Evolutionary conservation across 1,140 invertebrate species (phyloP), one percentile per base, ranked within the genome.

Genomic region (Hyles euphorbiae): DNA sequence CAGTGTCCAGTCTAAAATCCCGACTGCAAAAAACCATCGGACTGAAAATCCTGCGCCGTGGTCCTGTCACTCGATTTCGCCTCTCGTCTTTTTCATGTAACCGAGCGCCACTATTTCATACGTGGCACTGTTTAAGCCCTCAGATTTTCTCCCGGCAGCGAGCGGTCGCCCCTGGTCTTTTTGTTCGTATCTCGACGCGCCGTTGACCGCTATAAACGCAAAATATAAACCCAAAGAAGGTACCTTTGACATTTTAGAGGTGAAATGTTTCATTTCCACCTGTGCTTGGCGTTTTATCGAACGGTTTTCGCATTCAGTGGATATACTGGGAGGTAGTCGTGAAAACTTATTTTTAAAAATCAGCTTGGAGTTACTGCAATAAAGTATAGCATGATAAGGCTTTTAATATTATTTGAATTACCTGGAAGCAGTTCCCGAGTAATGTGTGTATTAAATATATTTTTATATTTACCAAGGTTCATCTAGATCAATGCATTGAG

Each of bases 41-140:
- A 78, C 74, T 80, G 74, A 79, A 87, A 86, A 81, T 82, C 81
- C 79, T 81, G 72, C 72, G 72, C 76, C 77, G 79, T 74, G 74
- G 78, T 80, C 71, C 79, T 83, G 85, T 88, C 85, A 83, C 81
- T 84, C 82, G 83, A 88, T 88, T 85, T 82, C 81, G 82, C 76
- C 80, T 83, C 75, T 81, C 85, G 81, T 88, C 83, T 88, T 86
- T 88, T 88, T 88, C 83, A 86, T 85, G 85, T 88, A 83, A 84
- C 80, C 82, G 78, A 83, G 76, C 79, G 64, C 74, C 67, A 82
- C 78, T 87, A 86, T 88, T 88, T 88, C 85, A 86, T 88, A 83
- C 83, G 79, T 73, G 81, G 74, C 74, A 83, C 76, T 88, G 83
- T 88, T 86, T 88, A 88, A 88, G 83, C 85, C 75, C 82, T 81